Evolutionary conservation across 1,140 invertebrate genomes (phyloP).

Genomic region (Pygmarrhopalites habei): DNA sequence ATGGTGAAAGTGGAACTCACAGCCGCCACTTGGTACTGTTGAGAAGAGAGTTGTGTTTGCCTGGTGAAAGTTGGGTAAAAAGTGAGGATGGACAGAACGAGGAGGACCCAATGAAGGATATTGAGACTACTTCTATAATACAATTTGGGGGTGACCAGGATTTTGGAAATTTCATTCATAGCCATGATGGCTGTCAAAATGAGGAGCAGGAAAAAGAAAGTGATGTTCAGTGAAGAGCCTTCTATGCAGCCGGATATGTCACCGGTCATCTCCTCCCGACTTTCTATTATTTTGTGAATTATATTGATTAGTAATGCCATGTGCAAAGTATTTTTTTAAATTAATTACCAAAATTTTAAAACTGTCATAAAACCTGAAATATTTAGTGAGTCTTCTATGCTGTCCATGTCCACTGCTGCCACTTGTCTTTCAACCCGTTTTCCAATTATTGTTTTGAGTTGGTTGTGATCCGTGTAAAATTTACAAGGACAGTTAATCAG

Average conservation of each 20-base stretch:
- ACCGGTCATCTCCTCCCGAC: too few relatives aligned
- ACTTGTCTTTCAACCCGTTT: too few relatives aligned
- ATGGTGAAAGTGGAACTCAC: constrained; percentile 15
- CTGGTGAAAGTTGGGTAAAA: constrained; percentile 21
- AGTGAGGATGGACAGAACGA: constrained; percentile 22
- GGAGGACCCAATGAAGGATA: constrained; percentile 23
- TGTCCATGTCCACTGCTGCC: background rate
- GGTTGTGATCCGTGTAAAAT: too few relatives aligned
- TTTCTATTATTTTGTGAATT: too few relatives aligned
- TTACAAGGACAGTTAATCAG: constrained; percentile 32
- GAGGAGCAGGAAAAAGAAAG: constrained; percentile 20
- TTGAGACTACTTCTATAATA: constrained; percentile 24
- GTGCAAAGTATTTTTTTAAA: too few relatives aligned
- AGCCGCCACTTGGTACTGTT: constrained; percentile 33
- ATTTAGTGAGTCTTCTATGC: background rate
- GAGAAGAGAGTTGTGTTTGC: constrained; percentile 15
- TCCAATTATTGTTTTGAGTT: background rate
- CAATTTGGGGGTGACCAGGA: constrained; percentile 26
- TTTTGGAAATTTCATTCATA: constrained; percentile 19
- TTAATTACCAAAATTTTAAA: too few relatives aligned
- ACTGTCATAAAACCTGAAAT: too few relatives aligned
- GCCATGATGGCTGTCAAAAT: constrained; percentile 23
- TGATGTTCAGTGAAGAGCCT: background rate
- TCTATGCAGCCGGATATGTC: background rate
- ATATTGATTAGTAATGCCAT: too few relatives aligned